Base-by-base conservation (phyloP, 1,140 invertebrate species). In the Ephestia elutella region DNA sequence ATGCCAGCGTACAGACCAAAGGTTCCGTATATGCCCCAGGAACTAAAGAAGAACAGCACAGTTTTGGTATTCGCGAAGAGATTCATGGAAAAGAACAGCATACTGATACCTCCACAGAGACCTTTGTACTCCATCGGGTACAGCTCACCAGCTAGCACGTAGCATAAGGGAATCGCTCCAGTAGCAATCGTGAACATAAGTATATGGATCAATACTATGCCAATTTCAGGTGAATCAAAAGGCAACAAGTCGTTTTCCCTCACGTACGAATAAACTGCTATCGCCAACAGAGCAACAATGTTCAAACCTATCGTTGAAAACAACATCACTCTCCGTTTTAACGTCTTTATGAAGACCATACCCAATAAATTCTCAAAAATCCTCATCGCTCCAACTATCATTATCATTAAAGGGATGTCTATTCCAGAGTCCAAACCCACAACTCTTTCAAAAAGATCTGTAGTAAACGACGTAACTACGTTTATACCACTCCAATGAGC, bases 51-150 rank as follows among this genome's bases (percentile, higher is more conserved):
- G 2, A 18, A 54, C 0, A 53, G 44, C 2, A 50, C 18, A 30
- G 53, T 49, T 17, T 60, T 60, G 2, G 54, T 38, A n/a, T 18
- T 21, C 0, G 48, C 10, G 17, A 35, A 25, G 9, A 55, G 28
- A 17, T 50, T 18, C 11, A 60, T 0, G 11, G 53, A 32, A 49
- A 32, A 55, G 13, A 35, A 49, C 11, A 50, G 9, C 17, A 49
- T 30, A 21, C 53, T 49, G 15, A 60, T 49, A 1, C 59, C 59
- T 0, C 53, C 44, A 19, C 18, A 18, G 21, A 60, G 9, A 17
- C 59, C 20, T n/a, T 55, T 62, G 18, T 64, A 62, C 53, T 66
- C 30, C 32, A 63, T 54, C 11, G 67, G 61, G 18, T 63, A 69
- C 17, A 69, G 51, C 32, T 69, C 67, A 7, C 67, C 67, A 10